phyloP scores from a whole-genome alignment of 2,888 invertebrate species.

The Drosophila paramelanica region DNA sequence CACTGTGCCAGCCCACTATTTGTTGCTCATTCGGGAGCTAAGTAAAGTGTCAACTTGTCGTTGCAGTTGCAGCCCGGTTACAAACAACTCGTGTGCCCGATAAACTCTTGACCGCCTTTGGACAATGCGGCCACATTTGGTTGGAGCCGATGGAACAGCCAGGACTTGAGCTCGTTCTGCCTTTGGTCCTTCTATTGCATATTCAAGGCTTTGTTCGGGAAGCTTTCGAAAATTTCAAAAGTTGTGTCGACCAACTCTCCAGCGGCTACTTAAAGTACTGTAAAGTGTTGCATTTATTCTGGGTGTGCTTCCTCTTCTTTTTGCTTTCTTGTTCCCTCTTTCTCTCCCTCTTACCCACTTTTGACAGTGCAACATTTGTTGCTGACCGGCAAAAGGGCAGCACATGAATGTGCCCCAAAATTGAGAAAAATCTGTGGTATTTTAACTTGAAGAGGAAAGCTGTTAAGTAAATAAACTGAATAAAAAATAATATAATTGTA shows the following conservation, averaged over 20 bases:
- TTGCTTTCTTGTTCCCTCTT: neutral
- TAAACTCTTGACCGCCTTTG: constrained; percentile 62
- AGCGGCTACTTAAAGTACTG: constrained; percentile 54
- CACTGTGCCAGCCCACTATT: constrained; percentile 34
- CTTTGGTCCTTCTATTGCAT: constrained; percentile 39
- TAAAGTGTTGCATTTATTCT: constrained; percentile 35
- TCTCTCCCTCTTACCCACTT: neutral
- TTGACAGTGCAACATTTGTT: neutral
- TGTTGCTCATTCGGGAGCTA: constrained; percentile 71
- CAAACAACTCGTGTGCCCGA: constrained; percentile 49
- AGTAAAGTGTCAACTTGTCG: constrained; percentile 41
- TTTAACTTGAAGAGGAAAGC: neutral
- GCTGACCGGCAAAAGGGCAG: constrained; percentile 1
- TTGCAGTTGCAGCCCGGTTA: constrained; percentile 35
- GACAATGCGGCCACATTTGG: constrained; percentile 51
- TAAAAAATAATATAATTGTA: too few relatives aligned
- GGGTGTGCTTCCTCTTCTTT: neutral
- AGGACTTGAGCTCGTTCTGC: neutral
- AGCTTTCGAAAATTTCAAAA: constrained; percentile 55
- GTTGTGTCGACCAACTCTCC: constrained; percentile 44
- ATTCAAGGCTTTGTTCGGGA: constrained; percentile 50
- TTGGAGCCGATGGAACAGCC: neutral
- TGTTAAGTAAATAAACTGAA: too few relatives aligned
- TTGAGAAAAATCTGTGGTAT: constrained; percentile 5
- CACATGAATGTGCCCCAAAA: constrained; percentile 19